phyloP scores from a whole-genome alignment of 2,797 vertebrate genomes.

The Zalophus californianus region DNA sequence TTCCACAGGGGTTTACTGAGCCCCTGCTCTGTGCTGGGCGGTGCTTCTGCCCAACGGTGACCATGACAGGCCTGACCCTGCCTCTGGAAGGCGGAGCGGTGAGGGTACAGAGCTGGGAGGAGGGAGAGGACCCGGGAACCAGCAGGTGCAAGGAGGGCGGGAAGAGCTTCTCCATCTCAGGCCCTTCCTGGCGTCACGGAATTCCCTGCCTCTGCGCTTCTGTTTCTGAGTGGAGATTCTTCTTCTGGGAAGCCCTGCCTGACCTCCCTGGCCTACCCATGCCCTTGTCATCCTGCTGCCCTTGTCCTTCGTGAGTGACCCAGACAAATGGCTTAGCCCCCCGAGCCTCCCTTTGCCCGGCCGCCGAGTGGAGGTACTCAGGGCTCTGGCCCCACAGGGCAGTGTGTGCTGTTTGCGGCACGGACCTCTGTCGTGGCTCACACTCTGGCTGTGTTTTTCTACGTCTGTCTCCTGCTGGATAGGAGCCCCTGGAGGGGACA shows the following conservation, averaged over 20 bases:
- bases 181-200: background rate
- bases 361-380: accelerated
- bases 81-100: background rate
- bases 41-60: background rate
- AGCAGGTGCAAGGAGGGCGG: background rate
- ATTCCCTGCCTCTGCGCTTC: background rate
- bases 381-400: accelerated
- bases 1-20: background rate
- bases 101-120: background rate
- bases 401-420: accelerated
- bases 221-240: background rate
- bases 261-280: background rate
- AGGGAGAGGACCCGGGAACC: background rate
- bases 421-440: accelerated
- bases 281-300: accelerated
- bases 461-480: background rate
- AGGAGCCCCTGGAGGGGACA: background rate
- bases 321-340: background rate
- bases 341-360: accelerated
- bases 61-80: background rate
- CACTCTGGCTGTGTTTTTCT: background rate
- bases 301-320: background rate
- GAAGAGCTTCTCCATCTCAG: background rate
- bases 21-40: background rate
- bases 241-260: background rate